Base-by-base conservation (phyloP, 92 coral and sea anemone genomes). In the Scolanthus callimorphus region DNA sequence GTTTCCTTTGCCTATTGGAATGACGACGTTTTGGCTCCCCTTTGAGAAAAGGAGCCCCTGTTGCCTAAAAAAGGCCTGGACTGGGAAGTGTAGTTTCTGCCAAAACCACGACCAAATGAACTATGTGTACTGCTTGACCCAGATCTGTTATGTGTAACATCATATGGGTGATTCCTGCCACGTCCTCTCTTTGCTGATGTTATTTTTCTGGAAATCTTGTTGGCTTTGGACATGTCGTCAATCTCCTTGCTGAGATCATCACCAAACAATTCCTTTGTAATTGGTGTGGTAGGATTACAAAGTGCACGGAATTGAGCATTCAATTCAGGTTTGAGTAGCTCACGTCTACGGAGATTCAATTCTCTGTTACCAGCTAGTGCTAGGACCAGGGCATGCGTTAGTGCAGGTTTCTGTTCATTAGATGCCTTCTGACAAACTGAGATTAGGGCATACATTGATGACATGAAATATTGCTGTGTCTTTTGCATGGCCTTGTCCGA, bases 181-280 rank as follows among this genome's bases (percentile, higher is more conserved):
- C 48, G 57, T 13, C 55, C 37, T 21, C 50, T 68, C 44, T 58
- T 54, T 6, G 55, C 22, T 20, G 21, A 20, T 39, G 48, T 9
- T 10, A 74, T 22, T 31, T 73, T 73, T 28, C 55, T 55, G 22
- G 30, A 9, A 20, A 74, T 65, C 51, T 57, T 74, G 38, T 67
- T 74, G 15, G 81, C 74, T 53, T 77, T 77, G 57, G 71, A 46
- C 17, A 38, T 62, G 17, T 66, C 53, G 27, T 75, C 69, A 34
- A 66, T 75, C 19, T 75, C 65, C 31, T 75, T 75, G 56, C 56
- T 25, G 26, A 50, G 13, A 11, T 50, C 56, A 50, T 50, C 56
- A 4, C 56, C 47, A 38, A 37, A 59, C 52, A 59, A 3, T 29
- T 2, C 24, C 37, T 39, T 13, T 31, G 54, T 34, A 59, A 20